Evolutionary conservation across 1,140 invertebrate species (phyloP), one percentile per base, ranked within the genome.

Genomic region (Ips nitidus): DNA sequence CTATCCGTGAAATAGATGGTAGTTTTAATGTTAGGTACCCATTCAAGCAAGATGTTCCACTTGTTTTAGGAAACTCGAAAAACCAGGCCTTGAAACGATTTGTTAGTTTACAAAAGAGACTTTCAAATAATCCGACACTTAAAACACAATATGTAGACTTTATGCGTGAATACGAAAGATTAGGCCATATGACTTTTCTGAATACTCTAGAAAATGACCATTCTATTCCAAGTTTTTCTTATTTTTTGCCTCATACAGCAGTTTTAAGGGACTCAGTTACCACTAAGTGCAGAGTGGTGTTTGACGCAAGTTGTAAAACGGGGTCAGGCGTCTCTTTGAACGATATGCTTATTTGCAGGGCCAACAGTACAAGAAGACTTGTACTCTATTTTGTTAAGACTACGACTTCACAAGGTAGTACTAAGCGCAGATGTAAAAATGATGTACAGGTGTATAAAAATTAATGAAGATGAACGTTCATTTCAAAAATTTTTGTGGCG

Each of bases 381-480:
- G 1, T 71, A 75, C 8, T 47, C 74, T 4, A 74, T 80, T 39
- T 66, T 80, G 38, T 37, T 73, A 8, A 38, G 71, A 39, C 74
- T 76, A 55, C n/a, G 73, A 22, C 43, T 62, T 37, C 57, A 69
- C 45, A 41, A 41, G 36, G 45, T 56, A 52, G 74, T 75, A 2
- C 37, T 77, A 4, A 69, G 58, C 39, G 78, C 76, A 2, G 82
- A 84, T 55, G 77, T 84, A 2, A 64, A 71, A 22, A 80, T 82
- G 69, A 84, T 84, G 81, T 86, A 82, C 70, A 57, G 82, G 7
- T 80, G 81, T 65, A 76, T 84, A 3, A 41, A 78, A 0, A 74
- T 82, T 6, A 57, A 68, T 22, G 5, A 61, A 41, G 68, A 77
- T 50, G 76, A 82, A 53, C 39, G 71, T 5, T 61, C 74, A 52